These are phyloP conservation scores for Caenorhabditis plicata DNA, from an alignment of 2,888 invertebrate species.

Conservation along the genomic window DNA sequence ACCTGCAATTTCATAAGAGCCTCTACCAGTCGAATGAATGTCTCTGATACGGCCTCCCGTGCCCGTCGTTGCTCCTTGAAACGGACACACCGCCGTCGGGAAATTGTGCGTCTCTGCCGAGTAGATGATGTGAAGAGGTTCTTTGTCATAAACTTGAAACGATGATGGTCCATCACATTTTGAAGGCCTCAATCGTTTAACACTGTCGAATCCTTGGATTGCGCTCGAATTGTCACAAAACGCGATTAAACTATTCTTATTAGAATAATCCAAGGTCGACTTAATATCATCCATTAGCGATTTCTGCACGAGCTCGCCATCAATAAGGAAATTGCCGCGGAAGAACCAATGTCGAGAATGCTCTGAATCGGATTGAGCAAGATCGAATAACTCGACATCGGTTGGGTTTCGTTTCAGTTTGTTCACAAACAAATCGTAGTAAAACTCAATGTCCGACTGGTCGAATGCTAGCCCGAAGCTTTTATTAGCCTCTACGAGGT, in stretches of 20 bases:
- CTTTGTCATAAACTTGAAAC: too few species aligned
- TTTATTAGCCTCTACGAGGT: constrained; percentile 24
- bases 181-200: neutral
- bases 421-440: constrained; percentile 50
- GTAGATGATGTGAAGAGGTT: constrained; percentile 93
- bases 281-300: constrained; percentile 90
- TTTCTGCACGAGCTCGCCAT: constrained; percentile 74
- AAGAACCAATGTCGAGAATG: constrained; percentile 89
- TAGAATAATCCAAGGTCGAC: constrained; percentile 81
- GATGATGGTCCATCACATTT: too few species aligned
- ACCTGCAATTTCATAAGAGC: constrained; percentile 59
- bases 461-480: constrained; percentile 55
- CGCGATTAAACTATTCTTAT: constrained; percentile 91
- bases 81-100: constrained; percentile 74
- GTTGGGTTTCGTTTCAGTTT: constrained; percentile 78
- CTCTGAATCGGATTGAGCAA: constrained; percentile 84
- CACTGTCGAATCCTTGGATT: constrained; percentile 73
- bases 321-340: constrained; percentile 75
- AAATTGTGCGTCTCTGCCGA: constrained; percentile 99
- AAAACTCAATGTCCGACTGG: constrained; percentile 46
- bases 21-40: constrained; percentile 87
- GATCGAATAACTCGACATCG: constrained; percentile 93
- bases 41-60: constrained; percentile 93
- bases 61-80: constrained; percentile 70
- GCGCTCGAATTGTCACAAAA: constrained; percentile 89